These are phyloP conservation scores for Linyphia triangularis DNA, from an alignment of 2,888 invertebrate species.

Conservation along the genomic window DNA sequence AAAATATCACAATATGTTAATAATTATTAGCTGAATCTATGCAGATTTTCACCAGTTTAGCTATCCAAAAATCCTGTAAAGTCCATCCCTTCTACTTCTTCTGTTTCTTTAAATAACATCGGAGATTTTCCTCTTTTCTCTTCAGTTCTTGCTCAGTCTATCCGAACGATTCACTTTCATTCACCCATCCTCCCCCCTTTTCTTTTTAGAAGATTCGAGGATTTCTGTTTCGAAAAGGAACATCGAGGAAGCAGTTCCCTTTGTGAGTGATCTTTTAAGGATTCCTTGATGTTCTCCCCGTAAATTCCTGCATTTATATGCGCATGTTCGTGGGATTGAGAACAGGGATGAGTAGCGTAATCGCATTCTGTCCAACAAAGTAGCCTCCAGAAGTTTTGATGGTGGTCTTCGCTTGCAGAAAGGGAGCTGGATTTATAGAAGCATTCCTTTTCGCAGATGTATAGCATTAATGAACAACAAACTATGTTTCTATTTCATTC, in stretches of 20 bases:
- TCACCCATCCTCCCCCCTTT: not conserved
- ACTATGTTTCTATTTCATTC: too few relatives aligned
- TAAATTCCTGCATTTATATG: not conserved
- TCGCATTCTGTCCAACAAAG: too few relatives aligned
- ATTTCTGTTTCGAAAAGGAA: not conserved
- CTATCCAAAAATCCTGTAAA: not conserved
- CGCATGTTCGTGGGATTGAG: not conserved
- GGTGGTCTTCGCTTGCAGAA: too few relatives aligned
- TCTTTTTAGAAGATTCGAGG: not conserved
- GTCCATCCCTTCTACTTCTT: not conserved
- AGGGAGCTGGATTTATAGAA: too few relatives aligned
- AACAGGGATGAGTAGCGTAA: not conserved
- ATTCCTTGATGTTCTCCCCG: not conserved
- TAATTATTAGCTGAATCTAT: too few relatives aligned
- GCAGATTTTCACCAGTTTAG: too few relatives aligned
- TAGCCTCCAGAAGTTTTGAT: too few relatives aligned
- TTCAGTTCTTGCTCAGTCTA: conserved; percentile 54
- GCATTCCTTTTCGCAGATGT: too few relatives aligned
- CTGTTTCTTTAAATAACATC: conserved; percentile 54
- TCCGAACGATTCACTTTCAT: conserved; percentile 44
- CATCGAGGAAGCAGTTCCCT: not conserved
- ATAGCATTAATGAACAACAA: too few relatives aligned
- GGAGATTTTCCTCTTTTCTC: conserved; percentile 39
- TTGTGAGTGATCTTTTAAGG: not conserved
- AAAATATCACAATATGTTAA: too few relatives aligned